phyloP scores from a whole-genome alignment of 2,113 vertebrate species.

The Todiramphus chloris region DNA sequence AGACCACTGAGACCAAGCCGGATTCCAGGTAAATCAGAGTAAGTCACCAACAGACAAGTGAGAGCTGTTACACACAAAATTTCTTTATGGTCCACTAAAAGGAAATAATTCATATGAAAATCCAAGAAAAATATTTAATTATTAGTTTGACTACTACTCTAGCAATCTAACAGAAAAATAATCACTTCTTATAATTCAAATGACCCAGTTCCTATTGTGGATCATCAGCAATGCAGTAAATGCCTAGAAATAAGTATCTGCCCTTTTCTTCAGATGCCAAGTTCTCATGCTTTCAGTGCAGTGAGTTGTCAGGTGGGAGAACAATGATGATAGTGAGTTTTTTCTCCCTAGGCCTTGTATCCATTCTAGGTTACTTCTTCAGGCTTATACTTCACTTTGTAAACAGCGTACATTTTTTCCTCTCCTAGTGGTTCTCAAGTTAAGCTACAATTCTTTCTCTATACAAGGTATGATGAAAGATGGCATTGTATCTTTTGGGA shows the following conservation, averaged over 20 bases:
- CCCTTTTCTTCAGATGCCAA: not conserved
- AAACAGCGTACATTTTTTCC: not conserved
- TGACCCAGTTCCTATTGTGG: not conserved
- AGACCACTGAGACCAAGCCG: not conserved
- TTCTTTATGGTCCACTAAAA: not conserved
- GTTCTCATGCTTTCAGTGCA: not conserved
- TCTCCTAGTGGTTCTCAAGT: not conserved
- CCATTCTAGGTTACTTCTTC: not conserved
- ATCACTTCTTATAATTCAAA: not conserved
- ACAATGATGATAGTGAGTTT: not conserved
- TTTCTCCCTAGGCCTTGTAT: not conserved
- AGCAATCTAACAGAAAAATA: not conserved
- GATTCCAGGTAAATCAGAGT: not conserved
- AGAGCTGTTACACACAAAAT: not conserved
- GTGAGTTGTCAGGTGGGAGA: not conserved
- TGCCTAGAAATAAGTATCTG: not conserved
- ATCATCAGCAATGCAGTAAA: not conserved
- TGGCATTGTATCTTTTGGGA: not conserved
- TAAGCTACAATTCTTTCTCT: not conserved
- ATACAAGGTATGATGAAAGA: not conserved
- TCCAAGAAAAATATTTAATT: not conserved
- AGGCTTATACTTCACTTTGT: not conserved
- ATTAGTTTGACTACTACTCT: not conserved
- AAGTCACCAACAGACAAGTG: not conserved
- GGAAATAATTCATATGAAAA: not conserved